These are phyloP conservation scores for Synergus itoensis DNA, from an alignment of 2,888 invertebrate species.

Conservation along the genomic window DNA sequence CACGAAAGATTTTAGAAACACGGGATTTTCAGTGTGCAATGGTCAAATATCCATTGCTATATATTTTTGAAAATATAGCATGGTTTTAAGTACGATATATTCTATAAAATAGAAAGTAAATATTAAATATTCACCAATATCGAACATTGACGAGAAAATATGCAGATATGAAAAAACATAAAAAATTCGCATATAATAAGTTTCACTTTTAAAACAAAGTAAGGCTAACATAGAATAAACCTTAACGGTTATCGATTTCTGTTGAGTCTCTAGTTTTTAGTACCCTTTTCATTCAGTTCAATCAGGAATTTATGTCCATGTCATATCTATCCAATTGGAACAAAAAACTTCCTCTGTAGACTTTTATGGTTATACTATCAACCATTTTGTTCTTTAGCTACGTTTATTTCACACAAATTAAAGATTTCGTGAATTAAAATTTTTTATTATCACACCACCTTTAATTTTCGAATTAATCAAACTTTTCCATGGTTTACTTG, in stretches of 20 bases:
- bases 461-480: neutral
- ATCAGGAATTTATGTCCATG: slow-evolving; percentile 31
- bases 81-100: too few relatives aligned
- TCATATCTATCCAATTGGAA: slow-evolving; percentile 27
- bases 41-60: too few relatives aligned
- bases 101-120: too few relatives aligned
- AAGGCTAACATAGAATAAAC: slow-evolving; percentile 23
- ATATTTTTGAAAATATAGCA: too few relatives aligned
- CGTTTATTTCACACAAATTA: neutral
- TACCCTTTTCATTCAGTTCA: slow-evolving; percentile 25
- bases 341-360: neutral
- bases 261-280: slow-evolving; percentile 21
- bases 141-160: neutral
- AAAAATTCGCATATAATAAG: slow-evolving; percentile 4
- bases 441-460: neutral
- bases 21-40: neutral
- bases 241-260: slow-evolving; percentile 36
- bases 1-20: neutral
- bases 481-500: too few relatives aligned
- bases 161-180: neutral
- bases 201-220: slow-evolving; percentile 27
- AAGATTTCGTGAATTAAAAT: neutral
- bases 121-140: neutral
- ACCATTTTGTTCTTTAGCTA: neutral
- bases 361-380: neutral